A percentile compares a stretch with the other conserved stretches of the same genome.
Evolutionary conservation across 2,113 vertebrate species (phyloP).

Genomic region (Pogona vitticeps): DNA sequence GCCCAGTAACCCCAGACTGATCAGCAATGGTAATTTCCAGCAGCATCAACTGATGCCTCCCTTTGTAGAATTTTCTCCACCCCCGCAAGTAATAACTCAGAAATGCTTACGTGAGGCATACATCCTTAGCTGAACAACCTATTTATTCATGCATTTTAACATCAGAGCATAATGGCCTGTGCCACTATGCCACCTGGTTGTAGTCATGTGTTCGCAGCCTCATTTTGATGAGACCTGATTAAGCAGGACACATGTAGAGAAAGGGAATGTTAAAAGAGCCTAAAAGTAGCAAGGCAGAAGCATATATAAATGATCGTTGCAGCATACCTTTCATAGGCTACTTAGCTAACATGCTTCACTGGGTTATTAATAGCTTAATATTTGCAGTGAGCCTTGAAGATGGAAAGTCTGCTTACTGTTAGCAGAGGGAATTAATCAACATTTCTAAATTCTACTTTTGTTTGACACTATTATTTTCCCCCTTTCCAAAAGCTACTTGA

Average conservation of each 20-base stretch:
- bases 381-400: slow-evolving; percentile 26
- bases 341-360: slow-evolving; percentile 27
- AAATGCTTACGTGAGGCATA: not conserved
- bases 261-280: slow-evolving; percentile 44
- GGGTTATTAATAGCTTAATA: slow-evolving; percentile 24
- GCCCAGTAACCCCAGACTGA: not conserved
- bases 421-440: slow-evolving; percentile 14
- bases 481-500: slow-evolving; percentile 16
- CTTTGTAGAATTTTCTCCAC: too few relatives aligned
- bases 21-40: slow-evolving; percentile 1
- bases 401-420: slow-evolving; percentile 27
- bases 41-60: not conserved
- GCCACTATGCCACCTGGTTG: slow-evolving; percentile 27
- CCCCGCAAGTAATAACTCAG: not conserved
- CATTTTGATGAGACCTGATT: slow-evolving; percentile 57
- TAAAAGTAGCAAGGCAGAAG: slow-evolving; percentile 56
- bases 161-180: slow-evolving; percentile 12
- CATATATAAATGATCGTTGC: slow-evolving; percentile 47
- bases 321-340: slow-evolving; percentile 49
- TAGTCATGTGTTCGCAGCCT: slow-evolving; percentile 33
- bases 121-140: not conserved
- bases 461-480: slow-evolving; percentile 1
- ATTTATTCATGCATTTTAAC: slow-evolving; percentile 13
- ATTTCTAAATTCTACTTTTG: slow-evolving; percentile 12
- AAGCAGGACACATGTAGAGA: slow-evolving; percentile 58